Evolutionary conservation across 2,888 invertebrate species (phyloP), one percentile per base, ranked within the genome.

Genomic region (Monochamus alternatus): DNA sequence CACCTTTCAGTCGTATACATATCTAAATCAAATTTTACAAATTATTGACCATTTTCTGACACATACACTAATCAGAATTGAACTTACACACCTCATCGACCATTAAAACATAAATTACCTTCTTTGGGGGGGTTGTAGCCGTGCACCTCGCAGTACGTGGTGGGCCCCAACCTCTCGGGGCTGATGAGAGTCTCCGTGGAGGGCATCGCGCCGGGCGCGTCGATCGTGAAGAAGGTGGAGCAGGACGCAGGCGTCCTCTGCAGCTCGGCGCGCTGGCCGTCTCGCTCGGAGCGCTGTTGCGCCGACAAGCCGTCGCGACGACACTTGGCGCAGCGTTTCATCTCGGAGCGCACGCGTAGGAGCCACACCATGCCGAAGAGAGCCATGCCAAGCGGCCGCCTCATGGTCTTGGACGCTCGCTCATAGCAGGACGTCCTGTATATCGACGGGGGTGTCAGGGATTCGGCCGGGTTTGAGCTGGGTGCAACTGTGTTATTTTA

Each of bases 361-460:
- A 95, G 91, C 95, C 95, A 95, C 90, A 95, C 95, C 93, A 95
- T 94, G 90, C 95, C 95, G 91, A 95, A 95, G 86, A 95, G 93
- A 92, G 95, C 95, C 95, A 95, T 95, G 91, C 92, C 93, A 90
- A 75, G 79, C 77, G 84, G 84, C 81, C 82, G 84, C 84, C 81
- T 86, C 86, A 86, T 87, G 83, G 84, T 82, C 55, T n/a, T 55
- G 79, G 78, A 77, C 80, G 70, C 75, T 76, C 73, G 81, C 77
- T 80, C 84, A 84, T 84, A 78, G 79, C 83, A 73, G 80, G 76
- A 80, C 73, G 68, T 73, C 68, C 75, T 75, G 73, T 60, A 59
- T 51, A 14, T 12, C 22, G 55, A n/a, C 10, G 22, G 52, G 31
- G 12, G 59, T 12, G 59, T 59, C 55, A 55, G 64, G 12, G 64